These are phyloP conservation scores for Tigriopus californicus DNA, from an alignment of 2,888 invertebrate species.

Conservation along the genomic window DNA sequence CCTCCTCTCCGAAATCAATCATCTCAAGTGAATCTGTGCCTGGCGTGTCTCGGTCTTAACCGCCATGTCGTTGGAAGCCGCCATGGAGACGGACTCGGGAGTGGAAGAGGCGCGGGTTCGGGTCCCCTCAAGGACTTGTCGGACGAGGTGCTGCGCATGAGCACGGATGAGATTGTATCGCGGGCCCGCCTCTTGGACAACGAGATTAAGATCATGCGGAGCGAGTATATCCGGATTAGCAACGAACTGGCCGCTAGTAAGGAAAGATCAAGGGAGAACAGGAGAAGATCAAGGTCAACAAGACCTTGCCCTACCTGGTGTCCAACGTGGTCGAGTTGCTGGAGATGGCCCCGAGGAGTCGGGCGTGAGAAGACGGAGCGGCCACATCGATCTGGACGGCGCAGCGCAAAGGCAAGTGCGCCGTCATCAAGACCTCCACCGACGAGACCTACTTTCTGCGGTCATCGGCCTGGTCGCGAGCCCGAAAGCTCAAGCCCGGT, in stretches of 20 bases:
- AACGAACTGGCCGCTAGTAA: conserved; percentile 92
- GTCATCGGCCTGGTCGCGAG: conserved; percentile 96
- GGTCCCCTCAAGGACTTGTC: conserved; percentile 36
- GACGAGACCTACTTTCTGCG: conserved; percentile 90
- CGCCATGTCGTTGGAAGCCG: no score
- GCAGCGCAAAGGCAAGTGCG: conserved; percentile 95
- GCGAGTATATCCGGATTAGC: conserved; percentile 90
- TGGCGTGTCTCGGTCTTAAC: no score
- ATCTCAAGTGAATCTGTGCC: no score
- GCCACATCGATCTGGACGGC: conserved; percentile 95
- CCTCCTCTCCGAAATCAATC: no score
- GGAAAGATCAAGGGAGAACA: conserved; percentile 95
- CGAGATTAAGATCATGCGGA: conserved; percentile 99
- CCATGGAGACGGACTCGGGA: no score
- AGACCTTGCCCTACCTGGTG: conserved; percentile 92
- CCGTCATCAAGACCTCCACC: conserved; percentile 98
- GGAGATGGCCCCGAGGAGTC: conserved; percentile 86
- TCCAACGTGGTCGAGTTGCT: conserved; percentile 92
- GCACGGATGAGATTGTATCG: conserved; percentile 81
- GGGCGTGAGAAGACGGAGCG: conserved; percentile 77
- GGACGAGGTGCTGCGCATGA: conserved; percentile 81
- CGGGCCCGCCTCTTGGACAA: conserved; percentile 91
- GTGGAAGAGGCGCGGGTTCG: no score
- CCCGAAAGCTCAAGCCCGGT: conserved; percentile 94
- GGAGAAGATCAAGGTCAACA: conserved; percentile 97